Percentiles rank a stretch among this genome's conserved stretches.
Conservation (phyloP, 2,113 vertebrate genomes). For the Aptenodytes forsteri region DNA sequence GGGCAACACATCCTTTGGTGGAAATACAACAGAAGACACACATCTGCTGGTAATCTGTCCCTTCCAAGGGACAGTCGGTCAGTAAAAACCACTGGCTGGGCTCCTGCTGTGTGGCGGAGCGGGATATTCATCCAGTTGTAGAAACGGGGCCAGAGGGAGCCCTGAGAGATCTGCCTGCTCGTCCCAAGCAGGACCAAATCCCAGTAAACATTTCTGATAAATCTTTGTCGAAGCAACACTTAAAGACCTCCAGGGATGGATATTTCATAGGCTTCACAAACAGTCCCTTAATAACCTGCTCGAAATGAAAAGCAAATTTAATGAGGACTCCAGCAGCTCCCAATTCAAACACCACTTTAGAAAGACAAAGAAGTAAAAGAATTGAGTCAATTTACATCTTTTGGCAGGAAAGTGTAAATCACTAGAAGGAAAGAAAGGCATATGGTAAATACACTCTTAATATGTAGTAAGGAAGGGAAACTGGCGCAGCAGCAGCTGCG, state of each 20-base stretch:
- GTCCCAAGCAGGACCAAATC: not conserved
- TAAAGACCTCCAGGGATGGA: not conserved
- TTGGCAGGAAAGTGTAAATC: not conserved
- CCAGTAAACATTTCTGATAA: not conserved
- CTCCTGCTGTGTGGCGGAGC: not conserved
- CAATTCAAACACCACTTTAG: conserved; percentile 25
- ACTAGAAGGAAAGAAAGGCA: not conserved
- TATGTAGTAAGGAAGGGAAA: not conserved
- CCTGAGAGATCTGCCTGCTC: not conserved
- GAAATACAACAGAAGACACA: not conserved
- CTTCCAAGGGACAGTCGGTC: rapidly evolving
- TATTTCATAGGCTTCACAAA: conserved; percentile 2
- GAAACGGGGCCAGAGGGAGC: not conserved
- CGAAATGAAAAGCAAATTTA: conserved; percentile 20
- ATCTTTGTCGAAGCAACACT: not conserved
- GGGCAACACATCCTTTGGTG: not conserved
- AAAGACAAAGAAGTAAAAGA: conserved; percentile 6
- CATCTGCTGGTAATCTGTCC: not conserved
- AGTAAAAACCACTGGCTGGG: not conserved
- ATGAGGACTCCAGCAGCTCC: conserved; percentile 25
- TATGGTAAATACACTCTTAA: not conserved
- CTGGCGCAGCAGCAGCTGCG: not conserved
- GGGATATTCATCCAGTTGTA: rapidly evolving
- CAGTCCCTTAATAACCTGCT: not conserved
- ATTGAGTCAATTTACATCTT: conserved; percentile 22